Conservation (phyloP, 2,888 invertebrate genomes). For the Strigamia crassipes region DNA sequence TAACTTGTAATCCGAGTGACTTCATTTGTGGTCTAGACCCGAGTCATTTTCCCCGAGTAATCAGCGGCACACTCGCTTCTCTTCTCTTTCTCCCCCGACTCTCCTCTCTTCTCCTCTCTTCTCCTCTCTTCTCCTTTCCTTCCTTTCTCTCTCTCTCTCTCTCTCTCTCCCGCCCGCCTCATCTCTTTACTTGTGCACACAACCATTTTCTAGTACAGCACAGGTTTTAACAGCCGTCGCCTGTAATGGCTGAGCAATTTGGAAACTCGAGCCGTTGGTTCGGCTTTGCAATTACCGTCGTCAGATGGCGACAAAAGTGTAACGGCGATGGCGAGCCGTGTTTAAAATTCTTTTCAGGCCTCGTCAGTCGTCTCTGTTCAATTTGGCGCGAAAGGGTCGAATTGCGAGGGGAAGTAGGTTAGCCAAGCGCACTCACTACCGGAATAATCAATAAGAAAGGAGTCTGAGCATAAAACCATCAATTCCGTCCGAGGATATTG, state of each 20-base stretch:
- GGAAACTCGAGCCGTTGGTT: background rate
- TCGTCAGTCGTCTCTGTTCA: background rate
- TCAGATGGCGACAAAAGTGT: background rate
- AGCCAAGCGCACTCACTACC: too few relatives aligned
- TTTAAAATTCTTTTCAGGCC: background rate
- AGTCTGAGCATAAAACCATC: too few relatives aligned
- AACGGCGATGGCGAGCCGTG: background rate
- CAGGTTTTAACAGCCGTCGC: constrained; percentile 10
- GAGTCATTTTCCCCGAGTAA: background rate
- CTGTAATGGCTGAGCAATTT: background rate
- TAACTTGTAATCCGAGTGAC: constrained; percentile 4
- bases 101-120: too few relatives aligned
- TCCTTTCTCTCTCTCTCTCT: too few relatives aligned
- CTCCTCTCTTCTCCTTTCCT: too few relatives aligned
- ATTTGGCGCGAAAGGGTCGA: too few relatives aligned
- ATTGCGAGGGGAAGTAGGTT: too few relatives aligned
- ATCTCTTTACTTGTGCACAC: background rate
- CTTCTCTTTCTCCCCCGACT: too few relatives aligned
- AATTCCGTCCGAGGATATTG: too few relatives aligned
- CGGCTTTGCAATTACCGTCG: background rate
- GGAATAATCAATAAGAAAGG: too few relatives aligned
- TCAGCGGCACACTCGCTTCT: background rate
- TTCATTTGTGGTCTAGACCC: constrained; percentile 3
- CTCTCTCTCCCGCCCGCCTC: background rate
- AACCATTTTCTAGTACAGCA: background rate